Evolutionary conservation across 2,888 invertebrate species (phyloP), one percentile per base, ranked within the genome.

Genomic region (Drosophila subquinaria): DNA sequence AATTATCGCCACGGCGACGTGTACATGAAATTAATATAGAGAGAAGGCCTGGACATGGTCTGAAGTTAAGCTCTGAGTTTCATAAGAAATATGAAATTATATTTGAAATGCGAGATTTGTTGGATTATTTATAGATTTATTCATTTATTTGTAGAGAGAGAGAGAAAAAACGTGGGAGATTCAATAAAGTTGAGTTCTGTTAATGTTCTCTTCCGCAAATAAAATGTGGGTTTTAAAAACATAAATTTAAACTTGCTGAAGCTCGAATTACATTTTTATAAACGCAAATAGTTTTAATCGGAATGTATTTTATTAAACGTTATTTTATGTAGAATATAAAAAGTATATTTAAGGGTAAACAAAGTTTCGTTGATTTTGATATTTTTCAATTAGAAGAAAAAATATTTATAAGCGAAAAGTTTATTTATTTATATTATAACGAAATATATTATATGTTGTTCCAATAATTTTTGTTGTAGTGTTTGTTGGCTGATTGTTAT

Each of bases 1-100:
- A 81, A 78, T 82, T 80, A 73, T 43, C 53, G 53, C 40, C 57
- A 38, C 15, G 47, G 15, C 23, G 27, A 15, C 52, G 57, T 47
- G 61, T 64, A 60, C 50, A 36, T 55, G 40, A 74, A 74, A 69
- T 69, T 57, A 74, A 60, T 63, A 68, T 50, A 60, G 15, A 17
- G 15, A 43, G 33, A 17, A 33, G 40, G 30, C 17, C 27, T 45
- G 51, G 5, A 30, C 33, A 23, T 17, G 33, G 13, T 8, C 33
- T 13, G 15, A n/a, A 57, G 40, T 72, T 72, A 63, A 71, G 38
- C 40, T 27, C 11, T 27, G 11, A 15, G 20, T 52, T 64, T 71
- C 27, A 1, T 3, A 10, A 9, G 33, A 35, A 42, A 53, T 35
- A 27, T 57, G 11, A 23, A 45, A 45, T 35, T 56, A 43, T 43